These are phyloP conservation scores for Agrotis ipsilon DNA, from an alignment of 2,888 invertebrate species.

Conservation along the genomic window DNA sequence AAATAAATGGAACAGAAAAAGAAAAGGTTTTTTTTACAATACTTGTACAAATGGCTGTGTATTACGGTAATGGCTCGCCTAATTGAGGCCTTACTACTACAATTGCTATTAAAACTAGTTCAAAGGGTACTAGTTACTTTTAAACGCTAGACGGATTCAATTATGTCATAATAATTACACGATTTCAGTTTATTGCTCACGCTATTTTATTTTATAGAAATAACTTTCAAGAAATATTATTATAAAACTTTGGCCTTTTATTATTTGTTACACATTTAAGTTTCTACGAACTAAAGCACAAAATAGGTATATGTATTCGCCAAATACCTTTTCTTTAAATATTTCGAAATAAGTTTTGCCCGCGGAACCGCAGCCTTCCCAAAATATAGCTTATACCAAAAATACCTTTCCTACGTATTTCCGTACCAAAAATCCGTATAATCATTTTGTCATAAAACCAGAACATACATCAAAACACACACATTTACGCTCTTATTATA, in stretches of 20 bases:
- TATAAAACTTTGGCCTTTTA: background rate
- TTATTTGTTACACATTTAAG: background rate
- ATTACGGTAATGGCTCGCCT: conserved; percentile 52
- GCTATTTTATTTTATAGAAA: conserved; percentile 29
- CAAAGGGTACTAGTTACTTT: conserved; percentile 29
- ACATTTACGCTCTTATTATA: too few relatives aligned
- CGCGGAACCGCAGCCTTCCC: too few relatives aligned
- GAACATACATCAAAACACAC: too few relatives aligned
- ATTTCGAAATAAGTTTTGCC: background rate
- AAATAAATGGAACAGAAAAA: conserved; percentile 28
- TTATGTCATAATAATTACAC: conserved; percentile 49
- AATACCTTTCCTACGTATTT: too few relatives aligned
- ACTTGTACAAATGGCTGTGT: conserved; percentile 33
- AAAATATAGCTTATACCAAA: too few relatives aligned
- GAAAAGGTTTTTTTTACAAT: conserved; percentile 27
- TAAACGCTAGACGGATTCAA: conserved; percentile 49
- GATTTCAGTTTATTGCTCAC: conserved; percentile 55
- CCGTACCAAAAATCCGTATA: too few relatives aligned
- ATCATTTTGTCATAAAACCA: too few relatives aligned
- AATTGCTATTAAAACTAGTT: conserved; percentile 44
- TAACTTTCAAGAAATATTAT: conserved; percentile 16
- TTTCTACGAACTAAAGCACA: background rate
- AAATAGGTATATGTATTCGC: background rate
- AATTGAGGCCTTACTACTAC: conserved; percentile 59
- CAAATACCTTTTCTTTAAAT: background rate